Evolutionary conservation across 2,113 vertebrate species (phyloP), one percentile per base, ranked within the genome.

Genomic region (Scomber japonicus): DNA sequence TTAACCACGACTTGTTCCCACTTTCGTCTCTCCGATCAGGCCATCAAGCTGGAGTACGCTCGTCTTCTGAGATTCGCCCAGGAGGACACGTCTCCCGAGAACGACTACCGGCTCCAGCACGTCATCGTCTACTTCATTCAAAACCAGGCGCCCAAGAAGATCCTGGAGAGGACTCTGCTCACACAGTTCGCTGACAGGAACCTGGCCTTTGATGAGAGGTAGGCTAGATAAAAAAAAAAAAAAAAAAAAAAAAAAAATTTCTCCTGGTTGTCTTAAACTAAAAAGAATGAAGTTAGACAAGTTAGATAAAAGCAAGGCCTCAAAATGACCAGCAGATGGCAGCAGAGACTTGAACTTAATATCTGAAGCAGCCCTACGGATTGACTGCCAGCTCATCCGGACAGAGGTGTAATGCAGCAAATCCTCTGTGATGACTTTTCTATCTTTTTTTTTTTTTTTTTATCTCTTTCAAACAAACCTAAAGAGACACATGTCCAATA

Each of bases 151-250:
- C 97, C 98, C 67, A 99, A 97, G 94, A 98, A 97, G 93, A 98
- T 99, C 88, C 95, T 99, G 89, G 98, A 99, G 92, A 96, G 97
- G 85, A 98, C 97, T 1, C 93, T 99, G 75, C 94, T 99, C 85
- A 97, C 97, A 64, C 98, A 99, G 90, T 99, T 99, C 84, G 97
- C 96, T 12, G 97, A 98, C 93, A 95, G 97, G 83, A 99, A 98
- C 94, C 94, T 99, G 83, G 97, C 96, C 84, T 98, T 97, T 85
- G 98, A 99, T 88, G 97, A 99, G 90, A 95, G 98, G 98, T 40
- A 40, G 6, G 35, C 6, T 9, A 40, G 35, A 40, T 40, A 10
- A 9, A 7, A 9, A 2, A 6, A 35, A 35, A 35, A 7, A 4
- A 35, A 21, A 30, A 64, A 9, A 19, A 27, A 64, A 4, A 15